Base-by-base conservation (phyloP, 2,888 invertebrate species). In the Thysanoteuthis rhombus region DNA sequence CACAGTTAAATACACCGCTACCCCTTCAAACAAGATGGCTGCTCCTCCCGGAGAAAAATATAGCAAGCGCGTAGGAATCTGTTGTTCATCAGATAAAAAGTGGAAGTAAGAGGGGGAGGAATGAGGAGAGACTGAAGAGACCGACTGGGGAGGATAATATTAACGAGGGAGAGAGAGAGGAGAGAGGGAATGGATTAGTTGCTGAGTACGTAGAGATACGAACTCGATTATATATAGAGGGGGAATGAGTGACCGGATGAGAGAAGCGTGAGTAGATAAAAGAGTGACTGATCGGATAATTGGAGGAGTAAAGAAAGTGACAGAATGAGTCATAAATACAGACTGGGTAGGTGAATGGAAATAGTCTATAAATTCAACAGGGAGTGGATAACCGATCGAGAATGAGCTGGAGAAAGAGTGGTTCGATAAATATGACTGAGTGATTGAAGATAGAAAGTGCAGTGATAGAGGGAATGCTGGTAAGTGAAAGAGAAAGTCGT, bases 21-120 rank as follows among this genome's bases (percentile, higher is more conserved):
- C 32, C 32, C 28, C 32, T 58, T 75, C 75, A 75, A 75, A 75
- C n/a, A 75, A 75, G 36, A 75, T 75, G 75, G 75, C 75, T 75
- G n/a, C n/a, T 75, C 75, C 75, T 75, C 75, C 75, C n/a, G n/a
- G 75, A 75, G 75, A 75, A 75, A 75, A 75, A n/a, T 75, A n/a
- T 36, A 75, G 5, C 47, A 47, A 47, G n/a, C 75, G 75, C 75
- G 75, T 75, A 75, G 75, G 75, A 75, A 75, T 75, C 75, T 75
- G 75, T 36, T 10, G n/a, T 75, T 75, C 52, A n/a, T 75, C n/a
- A 75, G 75, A 16, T 75, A 36, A 75, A 75, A 75, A 75, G 75
- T 75, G 16, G n/a, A 75, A 75, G n/a, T n/a, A 75, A 75, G 75
- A n/a, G 52, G 52, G 52, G 52, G 25, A 52, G 52, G 25, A 52